These are phyloP conservation scores for Harpagifer antarcticus DNA, from an alignment of 2,797 vertebrate species.

Conservation along the genomic window DNA sequence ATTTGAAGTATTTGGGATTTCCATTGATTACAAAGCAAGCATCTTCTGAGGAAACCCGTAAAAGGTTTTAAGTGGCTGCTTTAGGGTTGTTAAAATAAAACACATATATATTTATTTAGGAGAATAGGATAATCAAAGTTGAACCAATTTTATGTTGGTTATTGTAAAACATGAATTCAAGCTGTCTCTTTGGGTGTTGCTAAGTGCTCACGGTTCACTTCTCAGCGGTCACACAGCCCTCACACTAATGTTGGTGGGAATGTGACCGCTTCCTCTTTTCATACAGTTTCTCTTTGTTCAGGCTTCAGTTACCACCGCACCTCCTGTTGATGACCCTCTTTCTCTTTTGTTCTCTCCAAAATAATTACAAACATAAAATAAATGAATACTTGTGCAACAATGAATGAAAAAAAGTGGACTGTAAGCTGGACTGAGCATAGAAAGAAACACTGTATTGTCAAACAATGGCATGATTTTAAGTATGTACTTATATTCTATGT, in stretches of 20 bases:
- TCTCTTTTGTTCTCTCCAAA: constrained; percentile 3
- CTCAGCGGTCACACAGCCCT: constrained; percentile 4
- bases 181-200: not conserved
- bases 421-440: constrained; percentile 15
- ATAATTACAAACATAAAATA: not conserved
- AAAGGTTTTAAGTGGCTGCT: constrained; percentile 2
- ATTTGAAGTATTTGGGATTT: constrained; percentile 55
- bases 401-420: constrained; percentile 1
- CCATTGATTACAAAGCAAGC: constrained; percentile 21
- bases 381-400: not conserved
- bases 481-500: constrained; percentile 12
- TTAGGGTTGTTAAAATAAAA: not conserved
- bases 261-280: not conserved
- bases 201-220: not conserved
- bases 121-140: not conserved
- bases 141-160: no score
- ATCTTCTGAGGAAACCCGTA: not conserved
- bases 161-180: no score
- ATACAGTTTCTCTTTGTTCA: constrained; percentile 1
- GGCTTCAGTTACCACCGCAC: constrained; percentile 8
- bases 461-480: constrained; percentile 5
- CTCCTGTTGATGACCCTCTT: constrained; percentile 8
- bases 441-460: not conserved
- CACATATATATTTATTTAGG: not conserved
- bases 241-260: constrained; percentile 5